Base-by-base conservation (phyloP, 2,888 invertebrate genomes). In the Oscheius sp. region DNA sequence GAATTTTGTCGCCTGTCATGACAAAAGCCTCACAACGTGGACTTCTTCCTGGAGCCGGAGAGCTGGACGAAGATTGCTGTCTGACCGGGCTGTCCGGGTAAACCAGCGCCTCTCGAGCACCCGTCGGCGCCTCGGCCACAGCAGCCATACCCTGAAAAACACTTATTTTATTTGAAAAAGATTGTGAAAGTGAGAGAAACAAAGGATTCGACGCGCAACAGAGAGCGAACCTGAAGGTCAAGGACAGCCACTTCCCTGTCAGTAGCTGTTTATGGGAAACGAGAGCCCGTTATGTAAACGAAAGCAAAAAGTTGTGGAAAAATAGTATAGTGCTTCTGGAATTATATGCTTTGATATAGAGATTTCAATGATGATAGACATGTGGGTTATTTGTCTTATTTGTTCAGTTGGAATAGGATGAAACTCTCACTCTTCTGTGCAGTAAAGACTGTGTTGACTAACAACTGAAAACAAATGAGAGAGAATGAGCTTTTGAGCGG, bases 1-100 rank as follows among this genome's bases (percentile, higher is more conserved):
- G 78, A 57, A 87, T 88, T 68, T 87, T 84, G 53, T 88, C 89
- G 10, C 89, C 89, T 4, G 87, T 88, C 89, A 89, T 89, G 35
- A 89, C 83, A 76, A 85, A 89, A 10, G 89, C 89, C 73, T 89
- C 89, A 51, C 74, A 70, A 37, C 74, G 37, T 33, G 74, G 74
- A 68, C 74, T 74, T 37, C 48, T 57, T 13, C 68, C 74, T 11
- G 66, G 35, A 29, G 35, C 48, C 11, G 58, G 68, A 1, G 65
- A 59, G 29, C 33, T 47, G n/a, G 21, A 32, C 1, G 66, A 29
- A 9, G 35, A 7, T 13, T 51, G n/a, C 55, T 53, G 55, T 33
- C 55, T 55, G 2, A 68, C 42, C 48, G 74, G 74, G 11, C 58
- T 50, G 37, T 74, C 74, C 50, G 74, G 74, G 57, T 68, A 74